Percentiles rank a stretch among this genome's conserved stretches.
Evolutionary conservation across 2,797 vertebrate species (phyloP).

Genomic region (Borostomias antarcticus): DNA sequence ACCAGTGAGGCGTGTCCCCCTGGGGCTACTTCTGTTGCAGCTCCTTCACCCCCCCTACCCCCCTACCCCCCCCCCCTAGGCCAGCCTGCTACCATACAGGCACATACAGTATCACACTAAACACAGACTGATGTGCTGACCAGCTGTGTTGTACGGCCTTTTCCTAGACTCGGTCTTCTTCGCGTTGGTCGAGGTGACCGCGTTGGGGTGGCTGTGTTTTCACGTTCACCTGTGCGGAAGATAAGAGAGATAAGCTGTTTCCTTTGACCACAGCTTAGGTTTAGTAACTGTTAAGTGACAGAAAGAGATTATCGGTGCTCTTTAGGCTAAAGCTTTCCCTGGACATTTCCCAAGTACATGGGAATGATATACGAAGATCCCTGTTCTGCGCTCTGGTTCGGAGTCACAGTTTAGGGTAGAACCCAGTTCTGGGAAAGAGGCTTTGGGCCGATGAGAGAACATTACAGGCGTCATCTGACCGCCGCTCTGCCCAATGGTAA

Average conservation of each 20-base stretch:
- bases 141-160: no score
- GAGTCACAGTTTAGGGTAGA: background rate
- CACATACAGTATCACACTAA: no score
- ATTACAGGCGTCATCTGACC: no score
- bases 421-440: conserved; percentile 17
- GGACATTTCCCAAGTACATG: conserved; percentile 67
- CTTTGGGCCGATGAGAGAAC: background rate
- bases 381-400: conserved; percentile 35
- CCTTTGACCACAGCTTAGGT: conserved; percentile 68
- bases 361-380: conserved; percentile 56
- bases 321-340: conserved; percentile 69
- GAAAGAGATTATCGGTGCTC: conserved; percentile 65
- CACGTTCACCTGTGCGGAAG: conserved; percentile 52
- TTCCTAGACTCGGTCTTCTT: no score
- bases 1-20: conserved; percentile 63
- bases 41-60: background rate
- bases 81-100: no score
- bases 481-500: no score
- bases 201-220: background rate
- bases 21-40: conserved; percentile 4
- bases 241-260: conserved; percentile 60
- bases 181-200: background rate
- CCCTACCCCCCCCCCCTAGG: background rate
- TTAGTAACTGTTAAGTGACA: conserved; percentile 62
- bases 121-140: no score